Conservation (phyloP, 2,888 invertebrate species). For the Meganola albula region DNA sequence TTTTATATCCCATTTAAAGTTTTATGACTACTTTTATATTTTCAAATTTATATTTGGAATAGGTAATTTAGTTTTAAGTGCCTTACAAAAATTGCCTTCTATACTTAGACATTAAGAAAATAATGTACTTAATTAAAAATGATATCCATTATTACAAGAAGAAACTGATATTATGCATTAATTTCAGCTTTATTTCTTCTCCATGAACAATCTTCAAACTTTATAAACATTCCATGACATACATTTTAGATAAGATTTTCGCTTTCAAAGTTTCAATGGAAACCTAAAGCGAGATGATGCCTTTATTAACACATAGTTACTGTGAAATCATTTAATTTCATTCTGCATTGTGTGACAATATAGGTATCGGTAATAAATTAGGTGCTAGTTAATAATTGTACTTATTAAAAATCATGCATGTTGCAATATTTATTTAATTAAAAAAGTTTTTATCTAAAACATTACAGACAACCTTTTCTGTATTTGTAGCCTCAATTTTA, state of each 20-base stretch:
- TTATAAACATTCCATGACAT: conserved; percentile 8
- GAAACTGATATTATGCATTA: conserved; percentile 10
- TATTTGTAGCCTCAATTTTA: too few species aligned
- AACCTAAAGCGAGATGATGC: conserved; percentile 57
- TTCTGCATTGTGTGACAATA: conserved; percentile 24
- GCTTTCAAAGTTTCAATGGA: conserved; percentile 58
- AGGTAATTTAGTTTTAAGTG: conserved; percentile 18
- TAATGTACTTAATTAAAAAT: conserved; percentile 6
- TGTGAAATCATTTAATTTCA: conserved; percentile 20
- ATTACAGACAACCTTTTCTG: too few species aligned
- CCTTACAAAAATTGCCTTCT: conserved; percentile 21
- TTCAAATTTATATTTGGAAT: conserved; percentile 10
- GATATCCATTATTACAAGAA: background rate
- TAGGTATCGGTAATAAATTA: conserved; percentile 19
- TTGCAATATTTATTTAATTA: too few species aligned
- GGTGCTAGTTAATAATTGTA: conserved; percentile 6
- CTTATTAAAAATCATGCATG: too few species aligned
- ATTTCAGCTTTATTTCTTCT: conserved; percentile 12
- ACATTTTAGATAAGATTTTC: conserved; percentile 36
- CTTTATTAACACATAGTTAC: conserved; percentile 18
- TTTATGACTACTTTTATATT: too few species aligned
- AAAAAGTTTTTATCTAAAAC: too few species aligned
- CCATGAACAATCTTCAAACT: conserved; percentile 3
- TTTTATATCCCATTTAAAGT: too few species aligned
- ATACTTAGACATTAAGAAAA: conserved; percentile 1